A percentile compares a stretch with the other conserved stretches of the same genome.
phyloP scores from a whole-genome alignment of 2,888 invertebrate genomes.

The Aproaerema taeniolella region DNA sequence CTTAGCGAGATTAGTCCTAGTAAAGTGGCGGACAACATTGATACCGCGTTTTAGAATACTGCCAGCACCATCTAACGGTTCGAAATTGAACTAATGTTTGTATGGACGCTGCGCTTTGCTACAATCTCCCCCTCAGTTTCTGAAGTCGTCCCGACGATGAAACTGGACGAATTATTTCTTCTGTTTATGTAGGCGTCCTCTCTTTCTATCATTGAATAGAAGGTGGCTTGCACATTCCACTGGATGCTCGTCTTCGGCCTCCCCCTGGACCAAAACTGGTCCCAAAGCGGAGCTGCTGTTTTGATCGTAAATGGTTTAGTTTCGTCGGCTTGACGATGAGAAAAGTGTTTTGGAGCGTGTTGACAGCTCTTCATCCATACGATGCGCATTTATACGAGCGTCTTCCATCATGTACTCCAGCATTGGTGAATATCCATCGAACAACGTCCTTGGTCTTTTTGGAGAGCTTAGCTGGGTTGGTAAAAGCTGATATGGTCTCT shows the following conservation, averaged over 20 bases:
- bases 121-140: neutral
- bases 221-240: constrained; percentile 18
- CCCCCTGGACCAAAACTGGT: constrained; percentile 14
- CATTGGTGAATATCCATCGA: constrained; percentile 2
- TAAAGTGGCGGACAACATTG: no score
- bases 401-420: constrained; percentile 5
- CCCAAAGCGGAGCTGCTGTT: constrained; percentile 19
- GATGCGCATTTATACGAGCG: neutral
- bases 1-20: no score
- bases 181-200: constrained; percentile 26
- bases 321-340: constrained; percentile 15
- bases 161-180: neutral
- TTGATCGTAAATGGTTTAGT: constrained; percentile 18
- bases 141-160: neutral
- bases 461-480: neutral
- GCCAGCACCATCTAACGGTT: no score
- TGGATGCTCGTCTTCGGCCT: constrained; percentile 14
- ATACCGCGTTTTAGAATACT: no score
- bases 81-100: no score
- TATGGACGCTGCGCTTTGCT: no score
- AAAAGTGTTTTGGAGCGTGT: constrained; percentile 2
- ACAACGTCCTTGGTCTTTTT: neutral
- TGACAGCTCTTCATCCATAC: neutral
- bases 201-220: constrained; percentile 40
- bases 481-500: neutral